phyloP scores from a whole-genome alignment of 92 coral and sea anemone genomes.

The Heteractis magnifica region DNA sequence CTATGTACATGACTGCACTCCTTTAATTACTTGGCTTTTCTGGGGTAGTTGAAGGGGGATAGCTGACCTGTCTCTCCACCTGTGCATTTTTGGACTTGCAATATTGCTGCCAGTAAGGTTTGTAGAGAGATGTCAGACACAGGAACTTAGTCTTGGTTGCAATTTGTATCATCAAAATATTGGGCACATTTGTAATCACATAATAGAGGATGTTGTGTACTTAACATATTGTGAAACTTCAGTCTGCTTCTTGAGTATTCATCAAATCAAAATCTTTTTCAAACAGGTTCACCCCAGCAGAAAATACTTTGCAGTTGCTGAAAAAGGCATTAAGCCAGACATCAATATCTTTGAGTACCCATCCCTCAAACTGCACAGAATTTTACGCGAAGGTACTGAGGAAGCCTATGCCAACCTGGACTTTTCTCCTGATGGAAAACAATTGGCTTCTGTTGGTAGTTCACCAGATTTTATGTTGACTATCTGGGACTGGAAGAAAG shows the following conservation, averaged over 20 bases:
- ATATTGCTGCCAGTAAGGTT: background rate
- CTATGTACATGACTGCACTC: too few species aligned
- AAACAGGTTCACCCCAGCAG: conserved; percentile 91
- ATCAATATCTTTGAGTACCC: conserved; percentile 96
- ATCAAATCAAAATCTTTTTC: background rate
- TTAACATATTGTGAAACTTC: too few species aligned
- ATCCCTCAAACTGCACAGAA: conserved; percentile 85
- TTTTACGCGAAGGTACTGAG: conserved; percentile 93
- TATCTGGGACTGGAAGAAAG: conserved; percentile 98
- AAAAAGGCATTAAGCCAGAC: conserved; percentile 88
- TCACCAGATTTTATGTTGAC: conserved; percentile 97
- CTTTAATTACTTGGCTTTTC: too few species aligned
- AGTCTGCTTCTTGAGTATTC: too few species aligned
- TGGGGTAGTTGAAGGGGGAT: too few species aligned
- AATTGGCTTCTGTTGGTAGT: conserved; percentile 95
- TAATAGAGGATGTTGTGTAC: too few species aligned
- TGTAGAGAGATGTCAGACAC: background rate
- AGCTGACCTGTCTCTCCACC: too few species aligned
- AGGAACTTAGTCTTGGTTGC: too few species aligned
- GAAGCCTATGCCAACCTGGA: conserved; percentile 93
- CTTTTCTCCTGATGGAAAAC: conserved; percentile 90
- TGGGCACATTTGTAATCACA: too few species aligned
- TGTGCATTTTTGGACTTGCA: background rate
- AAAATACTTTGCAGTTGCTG: conserved; percentile 97
- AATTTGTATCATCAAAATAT: too few species aligned